Evolutionary conservation across 1,140 invertebrate species (phyloP).

Genomic region (Sesamia nonagrioides): DNA sequence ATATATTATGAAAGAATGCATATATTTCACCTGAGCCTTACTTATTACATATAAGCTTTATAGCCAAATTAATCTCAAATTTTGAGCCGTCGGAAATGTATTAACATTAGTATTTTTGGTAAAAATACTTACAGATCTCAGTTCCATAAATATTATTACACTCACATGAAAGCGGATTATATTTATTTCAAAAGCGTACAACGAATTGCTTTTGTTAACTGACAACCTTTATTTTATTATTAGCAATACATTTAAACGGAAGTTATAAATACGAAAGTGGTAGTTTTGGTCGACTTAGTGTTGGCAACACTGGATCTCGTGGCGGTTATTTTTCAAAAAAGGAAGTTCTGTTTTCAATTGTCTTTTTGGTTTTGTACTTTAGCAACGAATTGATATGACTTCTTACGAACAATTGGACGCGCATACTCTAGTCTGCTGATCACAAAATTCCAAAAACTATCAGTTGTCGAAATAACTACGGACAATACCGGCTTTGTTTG

Average conservation of each 20-base stretch:
- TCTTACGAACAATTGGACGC: conserved; percentile 26
- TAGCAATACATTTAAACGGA: conserved; percentile 41
- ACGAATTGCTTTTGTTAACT: conserved; percentile 71
- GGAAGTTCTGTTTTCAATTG: conserved; percentile 4
- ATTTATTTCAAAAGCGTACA: conserved; percentile 71
- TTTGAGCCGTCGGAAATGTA: conserved; percentile 5
- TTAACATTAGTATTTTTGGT: conserved; percentile 18
- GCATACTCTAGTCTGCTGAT: conserved; percentile 1
- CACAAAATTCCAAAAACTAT: neutral
- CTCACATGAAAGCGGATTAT: conserved; percentile 76
- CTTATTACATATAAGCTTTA: neutral
- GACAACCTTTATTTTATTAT: conserved; percentile 72
- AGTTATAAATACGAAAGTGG: conserved; percentile 54
- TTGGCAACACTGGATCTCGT: conserved; percentile 61
- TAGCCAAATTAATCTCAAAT: neutral
- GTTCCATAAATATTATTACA: conserved; percentile 65
- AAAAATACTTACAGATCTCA: conserved; percentile 70
- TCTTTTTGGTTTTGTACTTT: conserved; percentile 70
- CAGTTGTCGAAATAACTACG: neutral
- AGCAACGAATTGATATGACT: conserved; percentile 64
- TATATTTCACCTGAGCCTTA: neutral
- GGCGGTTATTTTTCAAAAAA: conserved; percentile 33
- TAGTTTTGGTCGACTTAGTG: conserved; percentile 62
- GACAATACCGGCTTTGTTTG: neutral
- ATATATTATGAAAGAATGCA: neutral